Conservation (phyloP, 2,113 vertebrate genomes). For the Psilopogon haemacephalus region DNA sequence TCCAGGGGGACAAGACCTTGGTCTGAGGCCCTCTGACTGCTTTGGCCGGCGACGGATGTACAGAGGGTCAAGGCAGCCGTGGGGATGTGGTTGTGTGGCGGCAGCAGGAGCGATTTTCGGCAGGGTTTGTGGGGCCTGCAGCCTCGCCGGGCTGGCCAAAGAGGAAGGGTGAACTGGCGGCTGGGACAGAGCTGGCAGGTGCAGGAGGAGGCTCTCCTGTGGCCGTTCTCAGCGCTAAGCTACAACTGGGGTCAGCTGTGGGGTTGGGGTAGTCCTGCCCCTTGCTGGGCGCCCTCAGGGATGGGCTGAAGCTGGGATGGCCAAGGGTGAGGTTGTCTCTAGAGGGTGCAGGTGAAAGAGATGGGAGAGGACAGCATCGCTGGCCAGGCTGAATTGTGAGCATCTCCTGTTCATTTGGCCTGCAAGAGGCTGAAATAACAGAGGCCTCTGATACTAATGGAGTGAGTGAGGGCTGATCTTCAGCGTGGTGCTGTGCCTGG, state of each 20-base stretch:
- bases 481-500: background rate
- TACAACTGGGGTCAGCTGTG: accelerated
- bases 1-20: background rate
- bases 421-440: background rate
- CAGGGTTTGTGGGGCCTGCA: background rate
- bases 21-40: background rate
- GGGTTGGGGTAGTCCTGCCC: background rate
- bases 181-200: accelerated
- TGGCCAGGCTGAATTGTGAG: background rate
- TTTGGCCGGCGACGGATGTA: accelerated
- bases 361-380: background rate
- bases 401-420: background rate
- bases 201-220: accelerated
- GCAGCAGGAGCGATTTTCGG: background rate
- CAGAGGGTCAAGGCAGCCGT: accelerated
- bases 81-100: accelerated
- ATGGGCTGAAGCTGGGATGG: accelerated
- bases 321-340: background rate
- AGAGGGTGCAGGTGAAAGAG: background rate
- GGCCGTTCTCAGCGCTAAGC: accelerated
- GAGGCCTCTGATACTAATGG: background rate
- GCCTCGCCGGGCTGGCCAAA: background rate
- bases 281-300: background rate
- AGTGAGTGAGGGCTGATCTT: background rate
- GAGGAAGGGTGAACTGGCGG: background rate